A percentile compares a stretch with the other conserved stretches of the same genome.
phyloP scores from a whole-genome alignment of 2,888 invertebrate genomes.

The Sabatieria punctata region DNA sequence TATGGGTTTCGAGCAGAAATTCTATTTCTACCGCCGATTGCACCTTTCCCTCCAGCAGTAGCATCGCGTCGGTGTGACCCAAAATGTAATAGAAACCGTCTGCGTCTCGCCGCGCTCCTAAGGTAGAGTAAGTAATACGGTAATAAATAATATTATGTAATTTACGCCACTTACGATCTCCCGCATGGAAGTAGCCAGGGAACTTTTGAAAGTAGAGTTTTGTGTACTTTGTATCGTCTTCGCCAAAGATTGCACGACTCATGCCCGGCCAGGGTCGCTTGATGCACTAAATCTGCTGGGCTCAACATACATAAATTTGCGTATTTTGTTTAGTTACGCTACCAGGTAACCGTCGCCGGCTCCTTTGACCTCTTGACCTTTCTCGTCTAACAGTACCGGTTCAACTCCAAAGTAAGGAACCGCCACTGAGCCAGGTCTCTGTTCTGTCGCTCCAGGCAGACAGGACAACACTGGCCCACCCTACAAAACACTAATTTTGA shows the following conservation, averaged over 20 bases:
- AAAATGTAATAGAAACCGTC: too few species aligned
- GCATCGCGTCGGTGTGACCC: too few species aligned
- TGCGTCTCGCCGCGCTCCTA: too few species aligned
- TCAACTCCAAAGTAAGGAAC: slow-evolving; percentile 95
- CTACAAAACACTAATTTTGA: too few species aligned
- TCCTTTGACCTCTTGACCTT: slow-evolving; percentile 64
- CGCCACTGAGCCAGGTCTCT: slow-evolving; percentile 95
- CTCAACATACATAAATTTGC: too few species aligned
- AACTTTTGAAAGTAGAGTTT: slow-evolving; percentile 86
- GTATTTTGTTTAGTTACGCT: too few species aligned
- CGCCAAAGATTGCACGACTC: slow-evolving; percentile 79
- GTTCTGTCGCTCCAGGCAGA: slow-evolving; percentile 80
- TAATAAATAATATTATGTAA: too few species aligned
- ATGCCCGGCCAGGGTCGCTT: slow-evolving; percentile 92
- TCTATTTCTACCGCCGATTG: too few species aligned
- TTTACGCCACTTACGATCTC: slow-evolving; percentile 79
- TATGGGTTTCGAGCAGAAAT: too few species aligned
- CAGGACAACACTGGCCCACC: slow-evolving; percentile 91
- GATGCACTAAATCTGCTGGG: too few species aligned
- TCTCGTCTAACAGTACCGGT: slow-evolving; percentile 67
- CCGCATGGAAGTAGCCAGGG: slow-evolving; percentile 90
- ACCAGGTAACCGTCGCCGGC: slow-evolving; percentile 85
- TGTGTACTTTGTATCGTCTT: slow-evolving; percentile 67
- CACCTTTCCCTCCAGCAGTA: too few species aligned
- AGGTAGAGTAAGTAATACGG: too few species aligned